Conservation (phyloP, 2,888 invertebrate species). For the Spodoptera exigua region DNA sequence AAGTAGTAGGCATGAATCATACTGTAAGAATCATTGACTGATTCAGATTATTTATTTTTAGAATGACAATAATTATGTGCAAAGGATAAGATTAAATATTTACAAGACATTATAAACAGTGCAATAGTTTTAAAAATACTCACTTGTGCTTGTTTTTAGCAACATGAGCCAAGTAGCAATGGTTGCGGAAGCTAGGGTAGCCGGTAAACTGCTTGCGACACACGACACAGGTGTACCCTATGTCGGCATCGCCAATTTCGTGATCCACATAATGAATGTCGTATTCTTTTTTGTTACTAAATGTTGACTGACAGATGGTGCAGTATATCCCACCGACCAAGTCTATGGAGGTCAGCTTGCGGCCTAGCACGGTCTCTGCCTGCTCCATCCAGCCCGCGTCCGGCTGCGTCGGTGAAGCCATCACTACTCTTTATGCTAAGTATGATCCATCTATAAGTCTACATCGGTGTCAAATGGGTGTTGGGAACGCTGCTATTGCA, state of each 20-base stretch:
- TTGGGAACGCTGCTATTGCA: slow-evolving; percentile 73
- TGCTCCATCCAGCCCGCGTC: slow-evolving; percentile 45
- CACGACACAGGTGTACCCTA: slow-evolving; percentile 89
- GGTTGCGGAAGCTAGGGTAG: slow-evolving; percentile 89
- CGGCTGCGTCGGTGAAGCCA: slow-evolving; percentile 68
- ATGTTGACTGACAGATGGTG: slow-evolving; percentile 86
- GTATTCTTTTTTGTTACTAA: slow-evolving; percentile 86
- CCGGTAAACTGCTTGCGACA: slow-evolving; percentile 87
- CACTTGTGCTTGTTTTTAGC: slow-evolving; percentile 88
- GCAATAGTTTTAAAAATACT: slow-evolving; percentile 55
- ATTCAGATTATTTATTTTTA: slow-evolving; percentile 35
- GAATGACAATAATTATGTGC: slow-evolving; percentile 4
- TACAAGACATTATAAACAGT: background rate
- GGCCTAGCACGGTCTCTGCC: slow-evolving; percentile 47
- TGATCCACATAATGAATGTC: slow-evolving; percentile 87
- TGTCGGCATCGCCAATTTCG: slow-evolving; percentile 66
- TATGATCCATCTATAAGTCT: slow-evolving; percentile 81
- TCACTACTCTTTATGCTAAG: slow-evolving; percentile 68
- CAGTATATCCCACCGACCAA: slow-evolving; percentile 88
- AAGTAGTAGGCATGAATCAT: slow-evolving; percentile 26
- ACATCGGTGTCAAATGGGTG: slow-evolving; percentile 74
- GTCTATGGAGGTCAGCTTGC: slow-evolving; percentile 79
- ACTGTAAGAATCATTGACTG: slow-evolving; percentile 16
- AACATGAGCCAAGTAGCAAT: slow-evolving; percentile 89
- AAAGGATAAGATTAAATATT: no score